These are phyloP conservation scores for Philonicus albiceps DNA, from an alignment of 2,888 invertebrate species.

Conservation along the genomic window DNA sequence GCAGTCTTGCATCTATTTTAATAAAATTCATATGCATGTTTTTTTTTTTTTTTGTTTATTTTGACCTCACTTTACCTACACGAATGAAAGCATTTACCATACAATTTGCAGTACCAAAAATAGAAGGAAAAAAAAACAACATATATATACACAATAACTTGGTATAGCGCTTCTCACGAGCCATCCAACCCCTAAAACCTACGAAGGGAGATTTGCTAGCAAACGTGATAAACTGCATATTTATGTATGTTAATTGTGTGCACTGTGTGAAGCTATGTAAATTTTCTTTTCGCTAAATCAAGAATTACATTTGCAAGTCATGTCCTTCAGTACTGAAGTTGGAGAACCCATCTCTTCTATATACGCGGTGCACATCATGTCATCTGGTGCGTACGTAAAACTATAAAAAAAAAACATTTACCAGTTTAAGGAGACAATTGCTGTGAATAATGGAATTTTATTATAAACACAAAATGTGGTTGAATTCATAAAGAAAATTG, in stretches of 20 bases:
- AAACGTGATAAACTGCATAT: conserved; percentile 47
- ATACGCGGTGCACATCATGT: background rate
- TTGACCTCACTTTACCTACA: background rate
- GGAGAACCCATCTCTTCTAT: background rate
- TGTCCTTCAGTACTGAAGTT: conserved; percentile 18
- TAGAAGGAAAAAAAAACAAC: no score
- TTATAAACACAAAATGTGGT: background rate
- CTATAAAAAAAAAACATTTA: background rate
- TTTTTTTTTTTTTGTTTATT: no score
- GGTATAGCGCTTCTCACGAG: background rate
- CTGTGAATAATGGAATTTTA: background rate
- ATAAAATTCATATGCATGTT: background rate
- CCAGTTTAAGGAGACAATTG: background rate
- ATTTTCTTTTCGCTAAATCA: conserved; percentile 38
- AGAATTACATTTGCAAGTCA: conserved; percentile 48
- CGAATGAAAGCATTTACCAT: background rate
- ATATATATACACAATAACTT: background rate
- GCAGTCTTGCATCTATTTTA: background rate
- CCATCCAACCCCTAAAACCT: background rate
- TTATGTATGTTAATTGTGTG: conserved; percentile 47
- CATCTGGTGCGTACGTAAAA: background rate
- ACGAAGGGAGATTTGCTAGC: conserved; percentile 25
- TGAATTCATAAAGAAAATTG: background rate
- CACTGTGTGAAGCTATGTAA: conserved; percentile 41
- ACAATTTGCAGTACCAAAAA: background rate